These are phyloP conservation scores for Epirrhoe tristata DNA, from an alignment of 2,888 invertebrate species.

Conservation along the genomic window DNA sequence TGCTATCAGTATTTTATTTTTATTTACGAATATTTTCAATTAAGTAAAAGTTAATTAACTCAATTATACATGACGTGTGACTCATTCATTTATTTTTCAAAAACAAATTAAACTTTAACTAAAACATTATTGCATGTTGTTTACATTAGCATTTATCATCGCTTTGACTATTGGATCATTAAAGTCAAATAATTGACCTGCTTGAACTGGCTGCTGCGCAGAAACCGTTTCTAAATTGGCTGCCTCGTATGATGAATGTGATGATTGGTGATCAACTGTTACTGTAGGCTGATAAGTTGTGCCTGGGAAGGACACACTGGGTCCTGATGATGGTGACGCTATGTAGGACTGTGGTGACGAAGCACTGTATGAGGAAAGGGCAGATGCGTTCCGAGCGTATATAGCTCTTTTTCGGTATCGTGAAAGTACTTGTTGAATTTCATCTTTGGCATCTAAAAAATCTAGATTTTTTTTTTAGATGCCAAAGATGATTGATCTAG, in stretches of 20 bases:
- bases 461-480: too few species aligned
- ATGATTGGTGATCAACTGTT: conserved; percentile 31
- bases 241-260: conserved; percentile 29
- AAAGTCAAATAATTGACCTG: conserved; percentile 16
- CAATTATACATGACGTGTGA: conserved; percentile 32
- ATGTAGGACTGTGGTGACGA: conserved; percentile 36
- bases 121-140: conserved; percentile 29
- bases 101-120: conserved; percentile 27
- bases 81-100: conserved; percentile 32
- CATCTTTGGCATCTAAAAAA: conserved; percentile 36
- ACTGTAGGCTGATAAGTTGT: conserved; percentile 24
- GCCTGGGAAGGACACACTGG: conserved; percentile 31
- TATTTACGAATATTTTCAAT: conserved; percentile 28
- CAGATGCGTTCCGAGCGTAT: conserved; percentile 30
- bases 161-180: conserved; percentile 28
- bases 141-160: conserved; percentile 34
- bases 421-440: conserved; percentile 35
- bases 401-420: conserved; percentile 36
- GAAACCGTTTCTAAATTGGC: conserved; percentile 29
- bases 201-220: conserved; percentile 33
- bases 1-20: conserved; percentile 29
- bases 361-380: conserved; percentile 34
- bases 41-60: conserved; percentile 27
- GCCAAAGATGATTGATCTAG: too few species aligned
- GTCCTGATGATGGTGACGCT: conserved; percentile 30